Conservation (phyloP, 2,113 vertebrate genomes). For the Chloroceryle aenea region DNA sequence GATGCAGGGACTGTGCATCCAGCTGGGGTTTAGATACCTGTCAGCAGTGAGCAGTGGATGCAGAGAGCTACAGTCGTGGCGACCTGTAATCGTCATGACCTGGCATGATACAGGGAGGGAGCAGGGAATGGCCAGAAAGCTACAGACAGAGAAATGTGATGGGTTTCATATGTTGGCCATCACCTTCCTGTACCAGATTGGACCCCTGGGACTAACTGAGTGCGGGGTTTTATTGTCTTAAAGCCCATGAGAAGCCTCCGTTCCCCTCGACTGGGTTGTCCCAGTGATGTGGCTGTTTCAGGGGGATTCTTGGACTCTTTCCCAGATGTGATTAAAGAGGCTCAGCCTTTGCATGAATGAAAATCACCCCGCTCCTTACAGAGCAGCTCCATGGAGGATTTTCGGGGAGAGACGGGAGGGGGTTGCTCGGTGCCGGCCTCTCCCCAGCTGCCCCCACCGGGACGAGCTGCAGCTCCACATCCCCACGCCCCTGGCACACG, state of each 20-base stretch:
- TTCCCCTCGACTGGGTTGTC: not conserved
- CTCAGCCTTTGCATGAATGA: accelerated
- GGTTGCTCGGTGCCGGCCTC: not conserved
- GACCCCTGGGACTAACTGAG: not conserved
- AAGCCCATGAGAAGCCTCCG: not conserved
- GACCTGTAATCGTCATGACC: not conserved
- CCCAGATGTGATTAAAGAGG: not conserved
- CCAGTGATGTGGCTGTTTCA: accelerated
- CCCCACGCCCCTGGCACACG: not conserved
- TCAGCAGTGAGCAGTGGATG: not conserved
- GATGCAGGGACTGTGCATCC: not conserved
- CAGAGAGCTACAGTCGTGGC: not conserved
- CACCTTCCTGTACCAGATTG: not conserved
- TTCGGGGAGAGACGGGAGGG: not conserved
- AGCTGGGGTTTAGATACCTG: not conserved
- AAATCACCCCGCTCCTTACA: not conserved
- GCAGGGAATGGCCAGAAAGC: not conserved
- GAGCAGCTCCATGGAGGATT: not conserved
- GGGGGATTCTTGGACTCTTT: not conserved
- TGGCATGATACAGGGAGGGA: not conserved
- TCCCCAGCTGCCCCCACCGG: not conserved
- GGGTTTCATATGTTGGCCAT: not conserved
- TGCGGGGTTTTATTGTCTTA: not conserved
- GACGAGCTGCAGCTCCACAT: accelerated
- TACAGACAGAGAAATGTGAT: not conserved